phyloP scores from a whole-genome alignment of 2,113 vertebrate species.

The Andinoacara biseriatus region DNA sequence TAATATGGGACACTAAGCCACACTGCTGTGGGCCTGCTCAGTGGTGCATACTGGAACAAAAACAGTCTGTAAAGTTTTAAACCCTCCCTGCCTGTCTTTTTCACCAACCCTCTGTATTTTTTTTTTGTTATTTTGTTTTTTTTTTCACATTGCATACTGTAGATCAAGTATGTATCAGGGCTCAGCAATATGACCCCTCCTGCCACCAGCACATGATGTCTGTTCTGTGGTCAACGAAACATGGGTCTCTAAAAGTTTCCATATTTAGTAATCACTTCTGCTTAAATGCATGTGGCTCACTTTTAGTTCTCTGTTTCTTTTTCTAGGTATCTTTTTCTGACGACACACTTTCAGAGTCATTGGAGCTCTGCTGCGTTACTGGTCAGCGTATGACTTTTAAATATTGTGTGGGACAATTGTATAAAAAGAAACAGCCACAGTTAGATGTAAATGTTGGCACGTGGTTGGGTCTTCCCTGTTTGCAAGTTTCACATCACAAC shows the following conservation, averaged over 20 bases:
- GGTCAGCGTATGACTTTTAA: not conserved
- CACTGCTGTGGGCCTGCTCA: no score
- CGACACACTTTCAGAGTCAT: not conserved
- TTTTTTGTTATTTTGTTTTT: no score
- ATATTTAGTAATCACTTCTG: not conserved
- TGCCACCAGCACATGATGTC: not conserved
- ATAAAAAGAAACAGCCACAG: not conserved
- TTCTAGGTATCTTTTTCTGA: not conserved
- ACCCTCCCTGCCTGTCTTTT: not conserved
- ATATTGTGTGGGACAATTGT: not conserved
- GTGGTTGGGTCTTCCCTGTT: not conserved
- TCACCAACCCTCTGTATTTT: not conserved
- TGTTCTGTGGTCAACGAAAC: not conserved
- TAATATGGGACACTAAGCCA: not conserved
- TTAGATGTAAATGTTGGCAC: not conserved
- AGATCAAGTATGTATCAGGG: not conserved
- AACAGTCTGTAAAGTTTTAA: not conserved
- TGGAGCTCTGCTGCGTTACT: not conserved
- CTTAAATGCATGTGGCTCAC: not conserved
- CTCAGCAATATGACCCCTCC: not conserved
- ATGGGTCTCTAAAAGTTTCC: not conserved
- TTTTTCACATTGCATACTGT: not conserved
- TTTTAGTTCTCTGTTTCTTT: not conserved
- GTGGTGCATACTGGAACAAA: accelerated
- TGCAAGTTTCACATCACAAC: not conserved